Conservation (phyloP, 2,113 vertebrate genomes). For the Saccopteryx leptura region DNA sequence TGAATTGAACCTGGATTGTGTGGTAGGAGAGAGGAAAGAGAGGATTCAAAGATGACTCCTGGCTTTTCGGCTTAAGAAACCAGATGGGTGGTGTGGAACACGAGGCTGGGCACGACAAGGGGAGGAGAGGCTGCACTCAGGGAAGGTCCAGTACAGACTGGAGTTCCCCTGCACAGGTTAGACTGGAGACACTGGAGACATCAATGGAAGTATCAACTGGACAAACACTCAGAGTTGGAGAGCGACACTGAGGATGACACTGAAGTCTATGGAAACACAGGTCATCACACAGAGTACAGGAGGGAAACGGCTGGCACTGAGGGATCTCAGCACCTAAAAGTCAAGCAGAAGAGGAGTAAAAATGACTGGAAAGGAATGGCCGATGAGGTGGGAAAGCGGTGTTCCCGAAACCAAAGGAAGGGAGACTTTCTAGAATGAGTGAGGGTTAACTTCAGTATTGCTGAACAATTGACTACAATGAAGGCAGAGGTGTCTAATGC, state of each 20-base stretch:
- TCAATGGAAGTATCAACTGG: neutral
- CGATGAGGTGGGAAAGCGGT: neutral
- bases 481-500: neutral
- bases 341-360: neutral
- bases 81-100: neutral
- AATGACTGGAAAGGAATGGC: neutral
- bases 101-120: neutral
- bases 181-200: neutral
- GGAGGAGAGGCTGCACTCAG: neutral
- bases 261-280: neutral
- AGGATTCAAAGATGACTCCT: neutral
- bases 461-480: neutral
- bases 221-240: neutral
- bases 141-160: neutral
- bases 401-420: conserved; percentile 19
- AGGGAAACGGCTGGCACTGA: neutral
- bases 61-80: neutral
- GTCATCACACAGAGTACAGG: neutral
- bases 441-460: neutral
- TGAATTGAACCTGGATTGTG: neutral
- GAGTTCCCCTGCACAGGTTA: neutral
- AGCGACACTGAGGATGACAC: neutral
- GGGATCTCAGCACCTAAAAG: neutral
- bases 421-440: neutral
- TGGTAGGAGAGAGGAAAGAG: neutral